Conservation (phyloP, 2,888 invertebrate genomes). For the Hypercompe scribonia region DNA sequence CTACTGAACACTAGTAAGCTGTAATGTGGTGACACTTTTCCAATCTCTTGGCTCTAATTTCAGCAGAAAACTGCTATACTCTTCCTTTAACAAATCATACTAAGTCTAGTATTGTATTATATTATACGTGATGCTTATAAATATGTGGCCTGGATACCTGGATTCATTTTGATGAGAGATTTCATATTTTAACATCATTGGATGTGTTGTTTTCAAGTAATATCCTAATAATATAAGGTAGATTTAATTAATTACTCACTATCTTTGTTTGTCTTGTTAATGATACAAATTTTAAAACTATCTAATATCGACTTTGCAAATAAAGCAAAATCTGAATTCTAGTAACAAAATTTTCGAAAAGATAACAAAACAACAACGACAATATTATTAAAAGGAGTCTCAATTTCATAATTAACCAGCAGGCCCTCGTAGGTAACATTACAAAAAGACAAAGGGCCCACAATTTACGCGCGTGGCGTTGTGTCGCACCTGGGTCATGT, state of each 20-base stretch:
- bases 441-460: constrained; percentile 77
- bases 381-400: constrained; percentile 69
- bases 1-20: background rate
- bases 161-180: background rate
- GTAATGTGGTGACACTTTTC: background rate
- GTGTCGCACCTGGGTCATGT: constrained; percentile 84
- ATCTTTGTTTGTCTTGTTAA: background rate
- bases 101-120: too few relatives aligned
- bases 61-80: background rate
- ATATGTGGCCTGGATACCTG: background rate
- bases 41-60: background rate
- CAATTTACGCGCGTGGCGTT: constrained; percentile 75
- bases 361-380: constrained; percentile 44
- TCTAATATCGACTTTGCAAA: background rate
- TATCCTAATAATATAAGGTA: too few relatives aligned
- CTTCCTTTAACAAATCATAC: background rate
- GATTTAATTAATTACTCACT: too few relatives aligned
- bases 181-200: background rate
- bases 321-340: constrained; percentile 7
- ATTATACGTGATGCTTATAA: background rate
- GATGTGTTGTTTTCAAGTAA: background rate
- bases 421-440: constrained; percentile 63
- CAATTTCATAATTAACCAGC: constrained; percentile 76
- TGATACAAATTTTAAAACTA: too few relatives aligned
- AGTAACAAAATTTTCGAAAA: background rate